A percentile compares a stretch with the other conserved stretches of the same genome.
phyloP scores from a whole-genome alignment of 2,888 invertebrate species.

The Tiliacea aurago region DNA sequence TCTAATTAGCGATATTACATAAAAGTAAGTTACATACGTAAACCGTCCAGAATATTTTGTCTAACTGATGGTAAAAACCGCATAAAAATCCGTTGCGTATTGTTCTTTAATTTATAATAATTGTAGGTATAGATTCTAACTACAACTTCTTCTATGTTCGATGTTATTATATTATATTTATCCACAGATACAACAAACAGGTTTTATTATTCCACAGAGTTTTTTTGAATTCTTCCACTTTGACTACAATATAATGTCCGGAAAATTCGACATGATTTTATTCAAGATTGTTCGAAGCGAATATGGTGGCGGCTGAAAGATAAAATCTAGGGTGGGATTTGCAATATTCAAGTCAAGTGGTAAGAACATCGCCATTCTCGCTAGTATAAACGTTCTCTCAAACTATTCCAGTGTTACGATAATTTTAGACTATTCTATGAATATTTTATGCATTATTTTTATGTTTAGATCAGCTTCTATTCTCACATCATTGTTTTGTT shows the following conservation, averaged over 20 bases:
- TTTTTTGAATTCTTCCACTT: constrained; percentile 13
- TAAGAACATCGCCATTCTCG: constrained; percentile 62
- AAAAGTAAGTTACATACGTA: not conserved
- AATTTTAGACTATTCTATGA: constrained; percentile 59
- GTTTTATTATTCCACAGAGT: not conserved
- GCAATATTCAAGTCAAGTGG: constrained; percentile 72
- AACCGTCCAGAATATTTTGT: not conserved
- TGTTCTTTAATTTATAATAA: not conserved
- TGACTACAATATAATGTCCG: constrained; percentile 48
- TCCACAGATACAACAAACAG: no score
- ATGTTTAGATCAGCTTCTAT: constrained; percentile 27
- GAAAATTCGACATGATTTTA: constrained; percentile 56
- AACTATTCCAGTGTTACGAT: constrained; percentile 46
- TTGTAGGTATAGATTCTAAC: not conserved
- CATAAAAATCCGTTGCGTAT: not conserved
- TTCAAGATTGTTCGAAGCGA: constrained; percentile 63
- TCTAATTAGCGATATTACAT: not conserved
- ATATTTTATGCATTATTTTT: constrained; percentile 57
- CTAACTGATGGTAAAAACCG: not conserved
- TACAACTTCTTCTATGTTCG: not conserved
- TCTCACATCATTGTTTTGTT: constrained; percentile 43
- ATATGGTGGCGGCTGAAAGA: constrained; percentile 68
- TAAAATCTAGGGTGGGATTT: constrained; percentile 76
- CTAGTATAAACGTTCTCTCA: constrained; percentile 55
- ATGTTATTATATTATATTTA: no score